Conservation (phyloP, 1,140 invertebrate genomes). For the Agrypnia vestita region DNA sequence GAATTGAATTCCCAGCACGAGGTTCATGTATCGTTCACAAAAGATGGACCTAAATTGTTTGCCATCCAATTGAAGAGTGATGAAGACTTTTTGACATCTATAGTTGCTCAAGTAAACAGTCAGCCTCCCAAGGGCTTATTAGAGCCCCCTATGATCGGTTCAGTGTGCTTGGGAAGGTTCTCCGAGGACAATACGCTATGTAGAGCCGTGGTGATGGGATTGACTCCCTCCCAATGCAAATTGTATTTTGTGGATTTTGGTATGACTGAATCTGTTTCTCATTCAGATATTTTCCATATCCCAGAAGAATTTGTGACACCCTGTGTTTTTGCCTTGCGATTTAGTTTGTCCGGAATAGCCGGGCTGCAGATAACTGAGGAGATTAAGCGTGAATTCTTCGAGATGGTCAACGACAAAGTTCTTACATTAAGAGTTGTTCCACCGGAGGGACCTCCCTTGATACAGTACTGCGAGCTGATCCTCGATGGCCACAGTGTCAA, state of each 20-base stretch:
- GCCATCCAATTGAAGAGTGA: slow-evolving; percentile 79
- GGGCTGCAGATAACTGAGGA: slow-evolving; percentile 78
- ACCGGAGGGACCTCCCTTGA: slow-evolving; percentile 78
- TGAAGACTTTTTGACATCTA: slow-evolving; percentile 73
- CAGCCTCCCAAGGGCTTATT: slow-evolving; percentile 74
- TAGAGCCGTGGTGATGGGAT: slow-evolving; percentile 81
- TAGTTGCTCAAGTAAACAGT: slow-evolving; percentile 80
- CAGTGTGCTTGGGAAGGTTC: slow-evolving; percentile 81
- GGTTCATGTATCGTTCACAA: slow-evolving; percentile 82
- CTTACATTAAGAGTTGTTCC: slow-evolving; percentile 78
- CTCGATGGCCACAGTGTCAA: slow-evolving; percentile 74
- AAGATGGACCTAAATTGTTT: slow-evolving; percentile 84
- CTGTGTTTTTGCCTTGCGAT: slow-evolving; percentile 81
- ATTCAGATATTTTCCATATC: slow-evolving; percentile 81
- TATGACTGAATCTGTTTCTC: slow-evolving; percentile 79
- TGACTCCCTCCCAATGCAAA: slow-evolving; percentile 76
- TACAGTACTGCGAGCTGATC: slow-evolving; percentile 82
- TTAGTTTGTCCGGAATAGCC: slow-evolving; percentile 80
- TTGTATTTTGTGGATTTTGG: slow-evolving; percentile 87
- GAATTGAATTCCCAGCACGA: slow-evolving; percentile 77
- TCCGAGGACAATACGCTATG: slow-evolving; percentile 78
- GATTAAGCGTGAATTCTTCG: slow-evolving; percentile 80
- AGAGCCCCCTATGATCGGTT: slow-evolving; percentile 79
- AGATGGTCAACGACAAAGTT: slow-evolving; percentile 76
- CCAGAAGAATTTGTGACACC: slow-evolving; percentile 80